Conservation (phyloP, 2,888 invertebrate species). For the Dicranocentrus wangi region DNA sequence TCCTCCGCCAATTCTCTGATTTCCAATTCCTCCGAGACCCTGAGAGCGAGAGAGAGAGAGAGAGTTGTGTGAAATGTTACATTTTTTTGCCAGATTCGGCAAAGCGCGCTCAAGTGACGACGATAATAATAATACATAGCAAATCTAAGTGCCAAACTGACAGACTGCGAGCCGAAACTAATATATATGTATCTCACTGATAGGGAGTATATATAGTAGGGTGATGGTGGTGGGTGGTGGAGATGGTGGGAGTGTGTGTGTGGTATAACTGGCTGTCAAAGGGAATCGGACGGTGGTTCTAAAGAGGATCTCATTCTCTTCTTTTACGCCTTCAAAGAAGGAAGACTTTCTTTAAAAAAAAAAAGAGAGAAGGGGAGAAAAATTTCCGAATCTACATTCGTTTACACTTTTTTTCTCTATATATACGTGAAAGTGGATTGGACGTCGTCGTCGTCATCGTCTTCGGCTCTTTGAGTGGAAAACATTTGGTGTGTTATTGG, state of each 20-base stretch:
- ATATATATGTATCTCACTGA: too few relatives aligned
- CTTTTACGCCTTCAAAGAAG: not conserved
- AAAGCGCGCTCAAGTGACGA: conserved; percentile 23
- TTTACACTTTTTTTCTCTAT: conserved; percentile 39
- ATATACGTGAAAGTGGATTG: conserved; percentile 30
- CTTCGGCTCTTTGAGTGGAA: not conserved
- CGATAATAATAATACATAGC: conserved; percentile 44
- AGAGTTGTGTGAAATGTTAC: conserved; percentile 59
- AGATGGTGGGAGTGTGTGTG: not conserved
- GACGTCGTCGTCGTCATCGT: not conserved
- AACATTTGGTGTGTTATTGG: not conserved
- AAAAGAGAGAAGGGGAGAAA: too few relatives aligned
- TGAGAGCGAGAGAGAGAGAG: too few relatives aligned
- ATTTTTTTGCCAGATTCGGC: conserved; percentile 57
- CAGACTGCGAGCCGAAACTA: conserved; percentile 29
- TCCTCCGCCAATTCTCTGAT: conserved; percentile 26
- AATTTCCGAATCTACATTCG: conserved; percentile 28
- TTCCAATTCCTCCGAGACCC: conserved; percentile 49
- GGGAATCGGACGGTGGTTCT: conserved; percentile 20
- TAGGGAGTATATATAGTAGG: conserved; percentile 15
- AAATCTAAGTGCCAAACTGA: conserved; percentile 38
- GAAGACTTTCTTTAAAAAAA: not conserved
- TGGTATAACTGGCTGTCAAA: conserved; percentile 14
- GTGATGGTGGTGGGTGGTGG: too few relatives aligned
- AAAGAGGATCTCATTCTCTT: conserved; percentile 29